A percentile compares a stretch with the other conserved stretches of the same genome.
These are phyloP conservation scores for Hyposmocoma kahamanoa DNA, from an alignment of 1,140 invertebrate species.

Conservation along the genomic window DNA sequence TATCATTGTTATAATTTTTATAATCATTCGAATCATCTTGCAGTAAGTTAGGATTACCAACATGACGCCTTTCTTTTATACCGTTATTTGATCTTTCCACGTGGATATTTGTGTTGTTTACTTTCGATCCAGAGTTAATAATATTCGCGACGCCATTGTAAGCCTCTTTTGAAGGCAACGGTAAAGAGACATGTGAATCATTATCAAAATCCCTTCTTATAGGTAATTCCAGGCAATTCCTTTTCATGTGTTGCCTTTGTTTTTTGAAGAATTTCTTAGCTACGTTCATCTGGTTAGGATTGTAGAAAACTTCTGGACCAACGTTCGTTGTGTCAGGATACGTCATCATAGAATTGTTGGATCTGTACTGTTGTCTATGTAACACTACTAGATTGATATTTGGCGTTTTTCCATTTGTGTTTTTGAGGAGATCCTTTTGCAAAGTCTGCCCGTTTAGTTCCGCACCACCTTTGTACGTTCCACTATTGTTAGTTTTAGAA, in stretches of 20 bases:
- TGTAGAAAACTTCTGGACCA: constrained; percentile 89
- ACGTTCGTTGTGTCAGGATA: constrained; percentile 76
- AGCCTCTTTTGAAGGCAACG: constrained; percentile 70
- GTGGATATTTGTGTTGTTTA: constrained; percentile 86
- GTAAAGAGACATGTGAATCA: constrained; percentile 74
- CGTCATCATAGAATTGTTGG: constrained; percentile 80
- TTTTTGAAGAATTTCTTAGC: constrained; percentile 94
- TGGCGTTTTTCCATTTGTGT: constrained; percentile 55
- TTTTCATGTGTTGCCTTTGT: constrained; percentile 84
- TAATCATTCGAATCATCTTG: constrained; percentile 73
- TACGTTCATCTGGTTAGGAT: constrained; percentile 93
- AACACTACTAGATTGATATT: constrained; percentile 80
- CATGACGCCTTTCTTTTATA: constrained; percentile 59
- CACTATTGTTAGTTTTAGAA: constrained; percentile 73
- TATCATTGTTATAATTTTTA: constrained; percentile 64
- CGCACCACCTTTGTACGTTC: constrained; percentile 71
- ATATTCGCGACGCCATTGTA: constrained; percentile 77
- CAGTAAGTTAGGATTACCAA: constrained; percentile 76
- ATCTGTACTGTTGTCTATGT: constrained; percentile 81
- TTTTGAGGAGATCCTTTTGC: constrained; percentile 53
- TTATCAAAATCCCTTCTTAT: constrained; percentile 78
- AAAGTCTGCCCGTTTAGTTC: constrained; percentile 68
- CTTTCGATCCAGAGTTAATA: constrained; percentile 80
- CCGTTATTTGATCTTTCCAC: constrained; percentile 76
- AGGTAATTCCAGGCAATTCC: constrained; percentile 82